Evolutionary conservation across 2,888 invertebrate genomes (phyloP).

Genomic region (Watsonalla binaria): DNA sequence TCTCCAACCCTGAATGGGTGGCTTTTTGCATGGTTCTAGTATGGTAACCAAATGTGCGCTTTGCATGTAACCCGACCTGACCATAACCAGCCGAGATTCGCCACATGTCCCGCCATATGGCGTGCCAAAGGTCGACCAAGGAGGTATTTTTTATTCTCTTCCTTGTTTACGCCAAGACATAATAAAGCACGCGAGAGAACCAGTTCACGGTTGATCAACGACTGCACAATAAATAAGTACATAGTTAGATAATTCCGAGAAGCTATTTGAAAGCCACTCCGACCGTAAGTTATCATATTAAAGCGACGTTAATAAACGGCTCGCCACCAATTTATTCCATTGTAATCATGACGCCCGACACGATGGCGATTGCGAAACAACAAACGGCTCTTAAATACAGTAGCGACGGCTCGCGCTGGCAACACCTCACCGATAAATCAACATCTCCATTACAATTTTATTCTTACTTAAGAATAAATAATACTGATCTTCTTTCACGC

Average conservation of each 20-base stretch:
- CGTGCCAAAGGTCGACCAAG: constrained; percentile 63
- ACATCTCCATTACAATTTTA: constrained; percentile 64
- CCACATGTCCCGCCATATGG: constrained; percentile 61
- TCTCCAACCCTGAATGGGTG: constrained; percentile 46
- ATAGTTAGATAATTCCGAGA: constrained; percentile 18
- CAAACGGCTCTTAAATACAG: constrained; percentile 58
- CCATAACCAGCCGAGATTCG: constrained; percentile 62
- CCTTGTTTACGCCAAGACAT: constrained; percentile 42
- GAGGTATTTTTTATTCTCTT: constrained; percentile 60
- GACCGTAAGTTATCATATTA: constrained; percentile 1
- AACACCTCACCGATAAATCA: constrained; percentile 62
- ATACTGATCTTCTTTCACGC: constrained; percentile 58
- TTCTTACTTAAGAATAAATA: constrained; percentile 63
- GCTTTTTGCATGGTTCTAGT: constrained; percentile 62
- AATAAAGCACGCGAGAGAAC: constrained; percentile 17
- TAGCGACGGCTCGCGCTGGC: constrained; percentile 44
- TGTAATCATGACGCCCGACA: constrained; percentile 42
- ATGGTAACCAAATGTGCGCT: constrained; percentile 66
- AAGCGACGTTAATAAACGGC: constrained; percentile 31
- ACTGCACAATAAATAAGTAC: constrained; percentile 10
- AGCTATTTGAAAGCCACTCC: constrained; percentile 8
- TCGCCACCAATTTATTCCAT: constrained; percentile 54
- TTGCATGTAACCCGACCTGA: constrained; percentile 52
- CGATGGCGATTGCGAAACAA: constrained; percentile 53
- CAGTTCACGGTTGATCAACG: constrained; percentile 2